Percentiles rank a stretch among this genome's conserved stretches.
phyloP scores from a whole-genome alignment of 1,140 invertebrate genomes.

The Mizuhopecten yessoensis region DNA sequence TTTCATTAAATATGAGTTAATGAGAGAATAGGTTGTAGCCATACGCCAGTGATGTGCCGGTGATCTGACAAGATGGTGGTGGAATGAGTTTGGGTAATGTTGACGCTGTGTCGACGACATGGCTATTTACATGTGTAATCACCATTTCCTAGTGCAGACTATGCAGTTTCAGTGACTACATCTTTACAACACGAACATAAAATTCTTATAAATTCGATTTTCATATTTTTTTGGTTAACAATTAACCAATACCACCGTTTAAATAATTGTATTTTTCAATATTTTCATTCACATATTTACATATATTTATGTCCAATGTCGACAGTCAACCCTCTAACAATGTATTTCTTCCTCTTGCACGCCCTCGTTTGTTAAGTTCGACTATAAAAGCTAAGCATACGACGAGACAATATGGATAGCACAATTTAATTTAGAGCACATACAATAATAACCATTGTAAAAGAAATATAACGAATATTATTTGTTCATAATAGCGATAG shows the following conservation, averaged over 20 bases:
- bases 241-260: conserved; percentile 29
- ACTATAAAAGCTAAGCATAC: conserved; percentile 32
- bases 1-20: neutral
- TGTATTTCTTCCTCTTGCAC: conserved; percentile 32
- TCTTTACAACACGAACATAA: neutral
- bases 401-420: conserved; percentile 24
- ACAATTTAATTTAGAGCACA: conserved; percentile 35
- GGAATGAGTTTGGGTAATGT: neutral
- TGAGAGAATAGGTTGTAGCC: neutral
- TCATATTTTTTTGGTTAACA: neutral
- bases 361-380: neutral
- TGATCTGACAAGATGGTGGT: conserved; percentile 5
- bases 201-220: neutral
- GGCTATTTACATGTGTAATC: conserved; percentile 24
- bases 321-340: conserved; percentile 25
- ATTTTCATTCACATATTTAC: conserved; percentile 36
- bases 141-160: neutral
- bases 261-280: neutral
- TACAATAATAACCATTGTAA: neutral
- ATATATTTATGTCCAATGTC: conserved; percentile 3
- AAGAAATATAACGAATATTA: neutral
- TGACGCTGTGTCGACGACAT: neutral
- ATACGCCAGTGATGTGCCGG: neutral
- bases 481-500: conserved; percentile 26
- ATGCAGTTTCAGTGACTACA: neutral